phyloP scores from a whole-genome alignment of 2,797 vertebrate genomes.

The Zenarchopterus dispar region DNA sequence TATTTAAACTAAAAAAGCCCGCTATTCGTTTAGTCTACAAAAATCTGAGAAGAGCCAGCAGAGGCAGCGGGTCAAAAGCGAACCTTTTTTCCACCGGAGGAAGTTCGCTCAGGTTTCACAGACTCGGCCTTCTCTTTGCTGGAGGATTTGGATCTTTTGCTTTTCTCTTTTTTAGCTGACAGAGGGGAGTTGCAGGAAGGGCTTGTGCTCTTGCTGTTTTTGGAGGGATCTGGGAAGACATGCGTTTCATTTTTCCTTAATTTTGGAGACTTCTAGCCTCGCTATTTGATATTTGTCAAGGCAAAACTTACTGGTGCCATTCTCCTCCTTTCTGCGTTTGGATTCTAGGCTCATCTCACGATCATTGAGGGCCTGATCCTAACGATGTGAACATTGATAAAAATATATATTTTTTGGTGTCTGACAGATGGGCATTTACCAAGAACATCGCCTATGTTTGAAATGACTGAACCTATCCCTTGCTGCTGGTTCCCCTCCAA shows the following conservation, averaged over 20 bases:
- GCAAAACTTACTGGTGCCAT: constrained; percentile 88
- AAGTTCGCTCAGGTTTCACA: constrained; percentile 90
- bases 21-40: neutral
- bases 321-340: constrained; percentile 94
- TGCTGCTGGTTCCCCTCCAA: no score
- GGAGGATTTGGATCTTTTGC: constrained; percentile 92
- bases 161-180: constrained; percentile 88
- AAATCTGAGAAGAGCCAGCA: neutral
- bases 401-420: no score
- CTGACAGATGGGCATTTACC: no score
- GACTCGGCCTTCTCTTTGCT: constrained; percentile 93
- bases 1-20: neutral
- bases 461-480: no score
- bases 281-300: neutral
- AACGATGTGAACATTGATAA: constrained; percentile 54
- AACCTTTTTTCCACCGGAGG: constrained; percentile 94
- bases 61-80: neutral
- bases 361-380: constrained; percentile 90
- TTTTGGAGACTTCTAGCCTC: neutral
- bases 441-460: no score
- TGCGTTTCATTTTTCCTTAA: neutral
- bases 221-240: constrained; percentile 86
- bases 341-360: constrained; percentile 88
- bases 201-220: constrained; percentile 94
- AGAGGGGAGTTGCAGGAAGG: constrained; percentile 91